phyloP scores from a whole-genome alignment of 2,113 vertebrate genomes.

The Hypomesus transpacificus region DNA sequence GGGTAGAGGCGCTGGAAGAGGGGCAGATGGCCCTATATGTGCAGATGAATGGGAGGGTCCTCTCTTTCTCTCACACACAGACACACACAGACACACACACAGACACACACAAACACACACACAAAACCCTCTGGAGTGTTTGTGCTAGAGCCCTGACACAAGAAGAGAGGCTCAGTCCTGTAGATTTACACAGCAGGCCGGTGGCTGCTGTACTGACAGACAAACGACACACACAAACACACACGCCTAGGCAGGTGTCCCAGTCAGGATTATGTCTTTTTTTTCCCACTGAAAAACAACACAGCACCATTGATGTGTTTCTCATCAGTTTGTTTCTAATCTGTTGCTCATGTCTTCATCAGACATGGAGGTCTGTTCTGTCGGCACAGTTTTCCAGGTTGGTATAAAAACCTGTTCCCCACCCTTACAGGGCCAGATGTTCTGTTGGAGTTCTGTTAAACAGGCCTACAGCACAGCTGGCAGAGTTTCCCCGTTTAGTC shows the following conservation, averaged over 20 bases:
- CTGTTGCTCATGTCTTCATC: not conserved
- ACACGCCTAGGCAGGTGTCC: not conserved
- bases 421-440: not conserved
- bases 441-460: not conserved
- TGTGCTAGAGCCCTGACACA: not conserved
- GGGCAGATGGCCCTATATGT: not conserved
- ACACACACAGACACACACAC: slow-evolving; percentile 6
- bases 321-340: slow-evolving; percentile 20
- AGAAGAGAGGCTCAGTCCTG: not conserved
- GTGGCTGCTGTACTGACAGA: not conserved
- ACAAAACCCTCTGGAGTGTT: not conserved
- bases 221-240: not conserved
- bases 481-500: no score
- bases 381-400: slow-evolving; percentile 5
- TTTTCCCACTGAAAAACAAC: slow-evolving; percentile 5
- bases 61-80: not conserved
- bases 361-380: no score
- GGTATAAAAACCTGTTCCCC: slow-evolving; percentile 14
- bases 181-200: not conserved
- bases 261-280: slow-evolving; percentile 9
- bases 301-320: not conserved
- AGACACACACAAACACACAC: not conserved
- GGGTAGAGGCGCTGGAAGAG: not conserved
- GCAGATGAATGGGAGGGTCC: not conserved
- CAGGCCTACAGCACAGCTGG: no score